Evolutionary conservation across 2,888 invertebrate genomes (phyloP), one percentile per base, ranked within the genome.

Genomic region (Pseudococcus longispinus): DNA sequence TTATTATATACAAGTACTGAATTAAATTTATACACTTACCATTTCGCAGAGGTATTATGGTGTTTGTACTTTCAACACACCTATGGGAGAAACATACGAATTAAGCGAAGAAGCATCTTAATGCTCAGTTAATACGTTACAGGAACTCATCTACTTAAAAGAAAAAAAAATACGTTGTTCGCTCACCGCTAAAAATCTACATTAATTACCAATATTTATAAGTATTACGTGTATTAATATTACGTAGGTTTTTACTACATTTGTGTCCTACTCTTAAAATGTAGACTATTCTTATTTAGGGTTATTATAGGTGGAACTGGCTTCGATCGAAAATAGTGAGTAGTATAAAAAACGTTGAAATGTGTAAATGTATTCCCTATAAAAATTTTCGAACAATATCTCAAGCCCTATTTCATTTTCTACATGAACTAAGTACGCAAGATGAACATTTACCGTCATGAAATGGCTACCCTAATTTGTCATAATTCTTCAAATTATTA

Each of bases 81-180:
- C 86, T 86, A 86, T 80, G 42, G 77, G 77, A 86, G 77, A 86
- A 86, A 86, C 80, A 86, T 86, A 80, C 77, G 77, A 80, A 80
- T 86, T 77, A 84, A 86, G 86, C 86, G 86, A 80, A 86, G 86
- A 86, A 86, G 86, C 86, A 80, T 86, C 86, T 86, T 74, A 86
- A 86, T 86, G 86, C 86, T 46, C 77, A 86, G 86, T 86, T 86
- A 86, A 86, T 86, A 86, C 86, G 86, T 86, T 86, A 86, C 86
- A 80, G 86, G 86, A 86, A 86, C 80, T 86, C 77, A 86, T 86
- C 86, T 86, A 86, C 86, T 77, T 51, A 46, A 29, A 60, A 60
- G 23, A 60, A 60, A 60, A 60, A 77, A 80, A 80, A 80, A 80
- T 80, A 80, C 42, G 32, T 80, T 42, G 32, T 80, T 80, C 42